Base-by-base conservation (phyloP, 2,797 vertebrate species). In the Phyllotis vaccarum region DNA sequence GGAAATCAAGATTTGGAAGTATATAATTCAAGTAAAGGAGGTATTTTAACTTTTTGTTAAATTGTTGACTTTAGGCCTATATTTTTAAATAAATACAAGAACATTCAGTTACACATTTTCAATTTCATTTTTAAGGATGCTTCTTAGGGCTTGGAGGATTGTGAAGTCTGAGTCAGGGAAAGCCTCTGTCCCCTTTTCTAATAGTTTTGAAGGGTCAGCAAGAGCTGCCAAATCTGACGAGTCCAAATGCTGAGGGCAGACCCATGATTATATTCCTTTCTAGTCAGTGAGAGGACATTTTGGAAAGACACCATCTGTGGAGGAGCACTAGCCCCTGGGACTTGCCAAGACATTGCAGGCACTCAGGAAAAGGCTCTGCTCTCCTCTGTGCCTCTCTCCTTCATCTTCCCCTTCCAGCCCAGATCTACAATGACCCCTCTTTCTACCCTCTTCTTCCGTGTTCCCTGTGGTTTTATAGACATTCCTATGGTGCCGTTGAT, bases 1-100 rank as follows among this genome's bases (percentile, higher is more conserved):
- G n/a, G 86, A 93, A 46, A 66, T 86, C 54, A 87, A 90, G 46
- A 17, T 88, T 89, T 92, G 43, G 46, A 96, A 95, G 52, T 43
- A 52, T 87, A 43, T 91, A 90, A 92, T 49, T 89, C 68, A 86
- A 46, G 2, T 76, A 22, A 90, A 91, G 54, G 58, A 34, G 17
- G 46, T 56, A 82, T 66, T 31, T 72, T 72, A 93, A 85, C 52
- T 66, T 88, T 89, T 75, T 92, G 75, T 83, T 66, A 62, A 90
- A 46, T 60, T 76, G 6, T n/a, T 66, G 68, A 46, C 75, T 68
- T 90, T 92, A 83, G 34, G 40, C 24, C 21, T 85, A 2, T 56
- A 22, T 79, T 66, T 94, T 92, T 76, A 43, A 92, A 86, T n/a
- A 56, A 16, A 79, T 17, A 4, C 29, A 78, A 92, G 40, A 40